phyloP scores from a whole-genome alignment of 2,888 invertebrate genomes.

The Eupithecia subfuscata region DNA sequence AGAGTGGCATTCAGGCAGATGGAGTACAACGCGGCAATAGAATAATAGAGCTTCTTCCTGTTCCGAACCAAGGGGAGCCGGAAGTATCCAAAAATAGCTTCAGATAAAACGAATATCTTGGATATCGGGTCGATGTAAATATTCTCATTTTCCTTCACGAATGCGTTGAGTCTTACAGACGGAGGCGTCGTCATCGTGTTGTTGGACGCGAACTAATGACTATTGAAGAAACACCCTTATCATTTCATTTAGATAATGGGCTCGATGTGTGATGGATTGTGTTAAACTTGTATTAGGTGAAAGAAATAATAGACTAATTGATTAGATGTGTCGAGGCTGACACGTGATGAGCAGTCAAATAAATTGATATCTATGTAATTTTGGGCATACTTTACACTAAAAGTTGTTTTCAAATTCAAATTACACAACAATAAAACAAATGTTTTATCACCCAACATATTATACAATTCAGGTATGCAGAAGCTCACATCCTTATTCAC shows the following conservation, averaged over 20 bases:
- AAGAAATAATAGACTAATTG: conserved; percentile 50
- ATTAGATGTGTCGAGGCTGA: conserved; percentile 38
- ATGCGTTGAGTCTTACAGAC: conserved; percentile 57
- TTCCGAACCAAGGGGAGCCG: conserved; percentile 52
- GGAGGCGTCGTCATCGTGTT: conserved; percentile 51
- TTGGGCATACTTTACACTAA: background rate
- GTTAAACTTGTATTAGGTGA: conserved; percentile 34
- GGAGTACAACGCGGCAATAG: conserved; percentile 46
- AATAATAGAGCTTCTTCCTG: conserved; percentile 40
- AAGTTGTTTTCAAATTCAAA: background rate
- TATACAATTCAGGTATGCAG: conserved; percentile 22
- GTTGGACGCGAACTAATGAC: conserved; percentile 21
- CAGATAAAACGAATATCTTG: conserved; percentile 53
- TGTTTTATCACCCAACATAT: background rate
- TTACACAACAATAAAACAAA: conserved; percentile 6
- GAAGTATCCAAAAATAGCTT: conserved; percentile 53
- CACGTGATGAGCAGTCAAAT: conserved; percentile 15
- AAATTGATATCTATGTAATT: conserved; percentile 7
- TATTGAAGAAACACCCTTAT: conserved; percentile 11
- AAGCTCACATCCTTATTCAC: conserved; percentile 28
- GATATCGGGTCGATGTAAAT: conserved; percentile 56
- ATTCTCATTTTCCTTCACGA: conserved; percentile 49
- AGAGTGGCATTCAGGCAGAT: conserved; percentile 30
- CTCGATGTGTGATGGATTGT: conserved; percentile 33
- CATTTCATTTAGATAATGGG: conserved; percentile 29